phyloP scores from a whole-genome alignment of 1,140 invertebrate genomes.

The Lamellibrachia luymesi region DNA sequence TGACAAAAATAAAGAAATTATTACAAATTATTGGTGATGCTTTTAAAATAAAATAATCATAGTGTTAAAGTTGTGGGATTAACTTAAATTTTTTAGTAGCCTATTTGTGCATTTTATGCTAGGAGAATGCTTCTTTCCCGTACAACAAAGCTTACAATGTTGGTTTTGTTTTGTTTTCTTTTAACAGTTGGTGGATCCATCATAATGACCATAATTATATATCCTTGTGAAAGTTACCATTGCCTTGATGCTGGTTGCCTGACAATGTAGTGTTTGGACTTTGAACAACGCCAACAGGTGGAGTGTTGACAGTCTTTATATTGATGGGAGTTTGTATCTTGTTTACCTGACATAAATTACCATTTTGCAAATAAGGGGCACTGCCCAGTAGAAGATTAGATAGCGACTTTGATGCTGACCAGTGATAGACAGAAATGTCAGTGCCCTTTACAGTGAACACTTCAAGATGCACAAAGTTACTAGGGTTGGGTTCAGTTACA shows the following conservation, averaged over 20 bases:
- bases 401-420: background rate
- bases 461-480: background rate
- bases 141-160: too few relatives aligned
- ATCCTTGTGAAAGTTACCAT: background rate
- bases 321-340: background rate
- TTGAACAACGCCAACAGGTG: background rate
- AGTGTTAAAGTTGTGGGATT: too few relatives aligned
- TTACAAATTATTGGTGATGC: too few relatives aligned
- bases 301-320: background rate
- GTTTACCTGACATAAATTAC: background rate
- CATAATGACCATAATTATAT: background rate
- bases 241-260: background rate
- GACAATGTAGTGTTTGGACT: background rate
- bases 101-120: too few relatives aligned
- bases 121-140: too few relatives aligned
- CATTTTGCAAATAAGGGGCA: background rate
- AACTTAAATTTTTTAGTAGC: too few relatives aligned
- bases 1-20: too few relatives aligned
- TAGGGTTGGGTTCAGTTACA: too few relatives aligned
- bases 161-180: too few relatives aligned
- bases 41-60: too few relatives aligned
- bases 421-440: background rate
- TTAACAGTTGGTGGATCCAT: too few relatives aligned
- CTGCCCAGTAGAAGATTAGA: background rate
- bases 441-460: background rate